Evolutionary conservation across 2,797 vertebrate genomes (phyloP), one percentile per base, ranked within the genome.

Genomic region (Tenualosa ilisha): DNA sequence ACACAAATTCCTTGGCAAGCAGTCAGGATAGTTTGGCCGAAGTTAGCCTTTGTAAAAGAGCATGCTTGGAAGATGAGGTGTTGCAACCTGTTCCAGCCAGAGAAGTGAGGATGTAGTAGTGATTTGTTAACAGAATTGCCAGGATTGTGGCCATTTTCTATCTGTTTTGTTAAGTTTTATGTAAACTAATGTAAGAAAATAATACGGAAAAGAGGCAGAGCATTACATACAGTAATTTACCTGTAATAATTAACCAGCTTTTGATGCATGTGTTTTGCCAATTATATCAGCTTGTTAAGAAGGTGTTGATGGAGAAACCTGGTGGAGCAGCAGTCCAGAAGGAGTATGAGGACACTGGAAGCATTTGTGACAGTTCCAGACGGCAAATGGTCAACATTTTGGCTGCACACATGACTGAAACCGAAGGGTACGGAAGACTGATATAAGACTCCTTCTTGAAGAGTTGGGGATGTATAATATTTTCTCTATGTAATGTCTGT

Each of bases 321-420:
- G 56, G 56, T 59, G 56, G 56, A 59, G 56, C 56, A 59, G 56
- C 56, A 59, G 17, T 59, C 17, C 17, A 22, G 56, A 59, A 59
- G 56, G 56, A 59, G 56, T 59, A 59, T 59, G 56, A 59, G 56
- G 56, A 84, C 26, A 81, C 65, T 53, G n/a, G 50, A 22, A 61
- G 63, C 51, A 81, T 85, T 37, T 54, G 31, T 53, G 59, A 56
- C 24, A 65, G 51, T 31, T 68, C 8, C 9, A 82, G 79, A 13
- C 13, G 79, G 31, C 26, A 63, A 54, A 83, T 85, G 84, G 83
- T 87, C 6, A 81, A 85, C 37, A 68, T 81, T 9, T 24, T 81
- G 24, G 81, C 51, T 31, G 79, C 86, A 37, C 83, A 82, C 43
- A 59, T 86, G 84, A 83, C 81, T 37, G 65, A 85, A 83, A 81